These are phyloP conservation scores for Tenthredo scrophulariae DNA, from an alignment of 2,888 invertebrate species.

Conservation along the genomic window DNA sequence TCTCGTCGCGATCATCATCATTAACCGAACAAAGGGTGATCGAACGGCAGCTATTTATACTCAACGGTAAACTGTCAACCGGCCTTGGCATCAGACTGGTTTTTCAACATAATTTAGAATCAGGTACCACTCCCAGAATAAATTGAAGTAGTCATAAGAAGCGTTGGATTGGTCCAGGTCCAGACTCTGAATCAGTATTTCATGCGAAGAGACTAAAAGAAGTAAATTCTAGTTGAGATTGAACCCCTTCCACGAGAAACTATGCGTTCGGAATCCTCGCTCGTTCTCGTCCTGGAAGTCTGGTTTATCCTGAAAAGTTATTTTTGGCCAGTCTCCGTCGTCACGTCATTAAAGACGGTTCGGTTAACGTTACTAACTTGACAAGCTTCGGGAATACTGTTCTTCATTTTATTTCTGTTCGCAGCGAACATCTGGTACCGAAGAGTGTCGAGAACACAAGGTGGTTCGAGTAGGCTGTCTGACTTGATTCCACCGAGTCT, in stretches of 20 bases:
- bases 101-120: conserved; percentile 2
- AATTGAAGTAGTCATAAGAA: neutral
- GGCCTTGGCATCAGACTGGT: conserved; percentile 11
- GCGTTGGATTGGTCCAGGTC: neutral
- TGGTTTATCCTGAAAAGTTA: neutral
- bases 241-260: neutral
- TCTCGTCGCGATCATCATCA: neutral
- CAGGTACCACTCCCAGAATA: neutral
- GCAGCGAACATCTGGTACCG: neutral
- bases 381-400: neutral
- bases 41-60: neutral
- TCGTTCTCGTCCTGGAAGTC: neutral
- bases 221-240: neutral
- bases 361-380: neutral
- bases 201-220: neutral
- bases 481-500: neutral
- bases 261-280: neutral
- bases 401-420: neutral
- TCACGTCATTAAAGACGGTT: neutral
- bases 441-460: neutral
- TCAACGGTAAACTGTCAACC: neutral
- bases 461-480: neutral
- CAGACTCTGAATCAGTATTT: neutral
- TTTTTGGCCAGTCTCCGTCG: neutral
- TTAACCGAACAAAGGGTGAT: neutral